Evolutionary conservation across 2,888 invertebrate species (phyloP).

Genomic region (Philhelius pedissequus): DNA sequence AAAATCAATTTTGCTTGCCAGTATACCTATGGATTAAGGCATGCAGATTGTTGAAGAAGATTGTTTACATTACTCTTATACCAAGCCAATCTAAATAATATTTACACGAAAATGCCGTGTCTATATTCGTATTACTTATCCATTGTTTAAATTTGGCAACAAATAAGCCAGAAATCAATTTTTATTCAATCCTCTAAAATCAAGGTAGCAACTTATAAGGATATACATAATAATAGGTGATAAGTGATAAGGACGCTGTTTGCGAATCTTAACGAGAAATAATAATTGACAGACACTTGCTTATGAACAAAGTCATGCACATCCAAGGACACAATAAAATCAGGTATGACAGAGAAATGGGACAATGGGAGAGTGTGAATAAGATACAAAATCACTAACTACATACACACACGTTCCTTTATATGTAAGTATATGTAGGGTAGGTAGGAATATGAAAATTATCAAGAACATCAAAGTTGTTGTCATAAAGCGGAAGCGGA

Average conservation of each 20-base stretch:
- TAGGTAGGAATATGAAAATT: neutral
- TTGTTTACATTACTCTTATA: too few species aligned
- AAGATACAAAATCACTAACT: neutral
- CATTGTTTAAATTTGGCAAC: too few species aligned
- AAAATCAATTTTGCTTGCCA: too few species aligned
- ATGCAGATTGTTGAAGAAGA: too few species aligned
- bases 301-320: neutral
- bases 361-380: neutral
- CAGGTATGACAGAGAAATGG: neutral
- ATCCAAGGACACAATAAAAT: neutral
- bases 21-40: too few species aligned
- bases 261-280: neutral
- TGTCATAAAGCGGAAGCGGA: constrained; percentile 5
- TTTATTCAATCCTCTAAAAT: too few species aligned
- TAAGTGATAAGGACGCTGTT: neutral
- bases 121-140: too few species aligned
- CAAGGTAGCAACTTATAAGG: too few species aligned
- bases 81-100: too few species aligned
- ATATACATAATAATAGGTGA: neutral
- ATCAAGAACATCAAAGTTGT: neutral
- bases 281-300: neutral
- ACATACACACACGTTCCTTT: neutral
- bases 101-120: too few species aligned
- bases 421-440: too few species aligned
- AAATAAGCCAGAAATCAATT: too few species aligned